Evolutionary conservation across 2,888 invertebrate genomes (phyloP).

Genomic region (Machimus atricapillus): DNA sequence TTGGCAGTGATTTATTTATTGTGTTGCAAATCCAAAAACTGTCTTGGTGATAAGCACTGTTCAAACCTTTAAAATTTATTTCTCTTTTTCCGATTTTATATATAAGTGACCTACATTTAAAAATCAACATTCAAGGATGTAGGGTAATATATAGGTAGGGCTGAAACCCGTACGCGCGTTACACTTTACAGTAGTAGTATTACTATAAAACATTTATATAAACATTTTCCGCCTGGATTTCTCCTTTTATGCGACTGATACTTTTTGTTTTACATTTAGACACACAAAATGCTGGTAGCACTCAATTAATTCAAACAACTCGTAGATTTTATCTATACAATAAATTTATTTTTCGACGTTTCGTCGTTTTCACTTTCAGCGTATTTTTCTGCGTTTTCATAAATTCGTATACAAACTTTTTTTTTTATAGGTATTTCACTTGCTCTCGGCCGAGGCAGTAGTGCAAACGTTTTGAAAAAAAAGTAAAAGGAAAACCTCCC

Average conservation of each 20-base stretch:
- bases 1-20: slow-evolving; percentile 29
- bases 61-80: background rate
- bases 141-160: slow-evolving; percentile 19
- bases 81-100: background rate
- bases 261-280: background rate
- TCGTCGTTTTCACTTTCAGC: background rate
- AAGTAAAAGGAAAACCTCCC: slow-evolving; percentile 7
- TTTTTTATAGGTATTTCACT: background rate
- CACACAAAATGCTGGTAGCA: background rate
- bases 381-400: background rate
- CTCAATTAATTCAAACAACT: background rate
- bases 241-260: background rate
- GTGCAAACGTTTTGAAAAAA: background rate
- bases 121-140: slow-evolving; percentile 33
- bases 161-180: slow-evolving; percentile 28
- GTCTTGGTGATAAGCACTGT: background rate
- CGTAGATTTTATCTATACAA: background rate
- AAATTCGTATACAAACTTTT: slow-evolving; percentile 33
- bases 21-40: background rate
- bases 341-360: background rate
- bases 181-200: slow-evolving; percentile 26
- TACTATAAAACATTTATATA: slow-evolving; percentile 31
- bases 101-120: slow-evolving; percentile 38
- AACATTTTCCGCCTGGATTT: slow-evolving; percentile 3
- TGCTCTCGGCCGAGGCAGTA: background rate